Evolutionary conservation across 2,888 invertebrate genomes (phyloP).

Genomic region (Trichopria drosophilae): DNA sequence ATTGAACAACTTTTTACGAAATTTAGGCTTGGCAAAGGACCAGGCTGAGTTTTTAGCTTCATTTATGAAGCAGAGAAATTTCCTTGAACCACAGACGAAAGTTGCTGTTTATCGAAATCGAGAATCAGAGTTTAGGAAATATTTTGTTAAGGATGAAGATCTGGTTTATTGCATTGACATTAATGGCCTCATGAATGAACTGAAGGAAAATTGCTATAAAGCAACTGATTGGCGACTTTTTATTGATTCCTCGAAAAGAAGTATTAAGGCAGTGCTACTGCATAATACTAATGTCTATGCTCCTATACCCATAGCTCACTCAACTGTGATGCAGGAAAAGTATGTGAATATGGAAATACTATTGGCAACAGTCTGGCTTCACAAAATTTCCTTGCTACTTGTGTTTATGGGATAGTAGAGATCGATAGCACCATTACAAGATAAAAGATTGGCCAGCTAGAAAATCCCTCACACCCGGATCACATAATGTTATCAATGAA

Average conservation of each 20-base stretch:
- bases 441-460: slow-evolving; percentile 6
- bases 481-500: slow-evolving; percentile 17
- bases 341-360: slow-evolving; percentile 30
- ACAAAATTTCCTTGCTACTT: slow-evolving; percentile 4
- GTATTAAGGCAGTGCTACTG: slow-evolving; percentile 2
- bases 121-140: too few relatives aligned
- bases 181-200: slow-evolving; percentile 7
- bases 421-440: slow-evolving; percentile 13
- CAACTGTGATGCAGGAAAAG: slow-evolving; percentile 33
- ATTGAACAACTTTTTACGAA: neutral
- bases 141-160: too few relatives aligned
- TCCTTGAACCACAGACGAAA: too few relatives aligned
- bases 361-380: slow-evolving; percentile 34
- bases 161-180: too few relatives aligned
- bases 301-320: neutral
- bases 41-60: too few relatives aligned
- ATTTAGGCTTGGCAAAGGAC: slow-evolving; percentile 7
- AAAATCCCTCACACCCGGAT: slow-evolving; percentile 3
- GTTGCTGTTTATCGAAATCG: too few relatives aligned
- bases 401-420: slow-evolving; percentile 11
- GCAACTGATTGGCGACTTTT: slow-evolving; percentile 4
- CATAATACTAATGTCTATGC: slow-evolving; percentile 4
- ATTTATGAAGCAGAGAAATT: too few relatives aligned
- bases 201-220: neutral
- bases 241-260: slow-evolving; percentile 3